Base-by-base conservation (phyloP, 64 coral and sea anemone genomes). In the Montipora capricornis region DNA sequence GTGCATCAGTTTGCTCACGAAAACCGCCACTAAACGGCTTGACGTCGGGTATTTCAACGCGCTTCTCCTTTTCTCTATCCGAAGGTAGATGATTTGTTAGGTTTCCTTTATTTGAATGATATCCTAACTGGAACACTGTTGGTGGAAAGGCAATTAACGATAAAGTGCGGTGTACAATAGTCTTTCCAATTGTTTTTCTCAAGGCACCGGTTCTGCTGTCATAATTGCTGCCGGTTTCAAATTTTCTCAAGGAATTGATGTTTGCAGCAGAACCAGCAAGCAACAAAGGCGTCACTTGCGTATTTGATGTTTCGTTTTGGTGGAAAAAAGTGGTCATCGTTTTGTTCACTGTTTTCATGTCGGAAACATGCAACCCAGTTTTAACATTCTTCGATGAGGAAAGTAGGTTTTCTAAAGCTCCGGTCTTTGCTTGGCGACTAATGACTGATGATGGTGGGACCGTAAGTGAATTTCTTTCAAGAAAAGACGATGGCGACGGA, bases 21-120 rank as follows among this genome's bases (percentile, higher is more conserved):
- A 86, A 8, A 71, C 82, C 60, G 17, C 82, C 66, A 22, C 64
- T 64, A 67, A 86, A 73, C 1, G 62, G 64, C 12, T 71, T 71
- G 20, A 71, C 4, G 5, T 71, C 20, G 20, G 47, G 76, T 78
- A 86, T 86, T 71, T 86, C 66, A 2, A 86, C 44, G 7, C 82
- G 82, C 67, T 86, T 86, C 11, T 86, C 44, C 16, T 71, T 50
- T 9, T 50, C 17, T 9, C 3, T 16, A 14, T 14, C 4, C 9
- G 64, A 71, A 1, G 44, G 20, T 20, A 10, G 16, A 20, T 49
- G 46, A 20, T 49, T 19, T 37, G 6, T 4, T 78, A 7, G 8
- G 8, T 73, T 73, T 20, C 5, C 64, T 20, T 49, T 17, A 45
- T 10, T 60, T 4, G 24, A 3, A 19, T 14, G 46, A n/a, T 49